phyloP scores from a whole-genome alignment of 2,797 vertebrate genomes.

The Calcarius lapponicus region DNA sequence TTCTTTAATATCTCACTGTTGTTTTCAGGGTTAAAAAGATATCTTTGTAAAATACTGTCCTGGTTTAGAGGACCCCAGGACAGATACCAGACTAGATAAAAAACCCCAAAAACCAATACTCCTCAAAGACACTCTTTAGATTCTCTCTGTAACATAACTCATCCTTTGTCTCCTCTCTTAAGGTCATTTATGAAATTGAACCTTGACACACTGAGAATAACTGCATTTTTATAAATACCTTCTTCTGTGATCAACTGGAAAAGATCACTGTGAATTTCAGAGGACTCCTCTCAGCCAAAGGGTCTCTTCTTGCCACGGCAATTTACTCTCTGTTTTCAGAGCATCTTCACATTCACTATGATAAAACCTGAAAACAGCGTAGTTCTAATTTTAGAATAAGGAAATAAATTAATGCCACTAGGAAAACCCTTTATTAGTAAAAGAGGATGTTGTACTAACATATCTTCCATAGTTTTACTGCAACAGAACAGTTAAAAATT shows the following conservation, averaged over 20 bases:
- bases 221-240: background rate
- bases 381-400: background rate
- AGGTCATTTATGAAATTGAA: background rate
- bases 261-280: background rate
- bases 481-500: background rate
- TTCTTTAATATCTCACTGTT: background rate
- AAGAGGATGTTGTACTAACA: background rate
- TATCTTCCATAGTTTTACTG: background rate
- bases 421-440: background rate
- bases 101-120: background rate
- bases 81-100: background rate
- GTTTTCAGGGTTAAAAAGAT: background rate
- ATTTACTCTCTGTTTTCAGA: background rate
- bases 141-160: background rate
- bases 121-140: background rate
- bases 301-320: background rate
- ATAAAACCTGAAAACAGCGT: background rate
- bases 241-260: background rate
- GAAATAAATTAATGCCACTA: background rate
- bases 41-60: background rate
- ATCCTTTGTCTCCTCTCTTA: background rate
- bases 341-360: background rate
- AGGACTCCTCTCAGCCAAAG: background rate
- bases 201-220: background rate
- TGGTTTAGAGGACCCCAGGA: background rate